A percentile compares a stretch with the other conserved stretches of the same genome.
phyloP scores from a whole-genome alignment of 2,113 vertebrate genomes.

The Theristicus caerulescens region DNA sequence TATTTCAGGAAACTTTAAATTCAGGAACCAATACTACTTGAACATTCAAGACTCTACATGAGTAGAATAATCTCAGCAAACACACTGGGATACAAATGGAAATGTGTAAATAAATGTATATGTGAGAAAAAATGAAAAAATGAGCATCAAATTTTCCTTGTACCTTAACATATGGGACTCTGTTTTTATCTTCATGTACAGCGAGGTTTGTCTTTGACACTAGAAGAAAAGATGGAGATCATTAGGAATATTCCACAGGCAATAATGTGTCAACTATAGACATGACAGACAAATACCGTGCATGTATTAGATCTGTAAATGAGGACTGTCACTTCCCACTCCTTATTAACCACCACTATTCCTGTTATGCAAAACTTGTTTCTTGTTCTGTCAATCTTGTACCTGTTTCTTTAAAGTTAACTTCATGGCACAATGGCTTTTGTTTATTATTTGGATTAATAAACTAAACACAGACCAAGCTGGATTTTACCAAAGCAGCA shows the following conservation, averaged over 20 bases:
- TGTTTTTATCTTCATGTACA: conserved; percentile 90
- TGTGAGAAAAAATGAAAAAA: background rate
- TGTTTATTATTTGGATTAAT: background rate
- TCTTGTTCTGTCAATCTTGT: background rate
- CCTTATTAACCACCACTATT: background rate
- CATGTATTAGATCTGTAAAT: background rate
- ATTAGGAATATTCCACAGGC: background rate
- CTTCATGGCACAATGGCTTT: background rate
- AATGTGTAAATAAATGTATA: background rate
- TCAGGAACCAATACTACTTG: background rate
- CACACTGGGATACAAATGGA: background rate
- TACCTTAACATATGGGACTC: conserved; percentile 90
- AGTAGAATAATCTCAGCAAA: background rate
- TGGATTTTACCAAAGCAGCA: background rate
- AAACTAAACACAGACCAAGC: background rate
- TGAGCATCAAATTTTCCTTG: background rate
- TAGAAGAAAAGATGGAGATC: conserved; percentile 29
- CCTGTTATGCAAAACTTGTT: background rate
- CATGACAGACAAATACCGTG: background rate
- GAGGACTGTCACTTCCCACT: background rate
- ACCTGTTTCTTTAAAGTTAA: background rate
- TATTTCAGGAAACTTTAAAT: conserved; percentile 25
- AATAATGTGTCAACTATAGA: background rate
- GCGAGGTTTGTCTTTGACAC: conserved; percentile 89
- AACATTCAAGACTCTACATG: background rate